Conservation (phyloP, 1,140 invertebrate genomes). For the Pseudomyrmex flavicornis region DNA sequence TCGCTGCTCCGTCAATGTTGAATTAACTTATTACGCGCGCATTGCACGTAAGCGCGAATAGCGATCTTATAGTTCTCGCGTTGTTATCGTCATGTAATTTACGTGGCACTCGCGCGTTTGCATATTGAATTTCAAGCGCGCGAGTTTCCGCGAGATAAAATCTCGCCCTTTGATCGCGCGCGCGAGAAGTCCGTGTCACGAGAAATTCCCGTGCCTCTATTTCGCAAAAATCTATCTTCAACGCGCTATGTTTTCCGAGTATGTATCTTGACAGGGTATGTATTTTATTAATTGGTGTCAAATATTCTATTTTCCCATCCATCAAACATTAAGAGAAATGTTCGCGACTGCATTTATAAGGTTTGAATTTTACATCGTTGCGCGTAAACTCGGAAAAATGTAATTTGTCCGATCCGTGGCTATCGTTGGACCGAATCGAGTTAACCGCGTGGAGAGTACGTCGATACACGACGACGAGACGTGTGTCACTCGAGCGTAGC, state of each 20-base stretch:
- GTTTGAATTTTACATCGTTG: neutral
- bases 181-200: too few species aligned
- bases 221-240: too few species aligned
- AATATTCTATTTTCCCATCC: too few species aligned
- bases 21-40: slow-evolving; percentile 41
- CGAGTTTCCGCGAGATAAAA: neutral
- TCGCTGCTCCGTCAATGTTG: slow-evolving; percentile 19
- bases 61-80: slow-evolving; percentile 4
- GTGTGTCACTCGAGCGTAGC: neutral
- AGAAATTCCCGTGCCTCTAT: too few species aligned
- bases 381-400: slow-evolving; percentile 12
- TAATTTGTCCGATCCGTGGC: slow-evolving; percentile 15
- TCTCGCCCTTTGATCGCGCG: neutral
- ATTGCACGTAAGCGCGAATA: slow-evolving; percentile 3
- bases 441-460: neutral
- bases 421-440: slow-evolving; percentile 35
- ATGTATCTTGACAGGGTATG: too few species aligned
- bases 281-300: too few species aligned
- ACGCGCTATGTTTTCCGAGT: too few species aligned
- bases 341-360: too few species aligned
- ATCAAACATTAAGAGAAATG: too few species aligned
- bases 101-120: neutral
- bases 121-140: slow-evolving; percentile 23
- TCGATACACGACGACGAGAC: slow-evolving; percentile 8
- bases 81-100: slow-evolving; percentile 15